These are phyloP conservation scores for Loxodonta africana DNA, from an alignment of 2,113 vertebrate genomes.

Conservation along the genomic window DNA sequence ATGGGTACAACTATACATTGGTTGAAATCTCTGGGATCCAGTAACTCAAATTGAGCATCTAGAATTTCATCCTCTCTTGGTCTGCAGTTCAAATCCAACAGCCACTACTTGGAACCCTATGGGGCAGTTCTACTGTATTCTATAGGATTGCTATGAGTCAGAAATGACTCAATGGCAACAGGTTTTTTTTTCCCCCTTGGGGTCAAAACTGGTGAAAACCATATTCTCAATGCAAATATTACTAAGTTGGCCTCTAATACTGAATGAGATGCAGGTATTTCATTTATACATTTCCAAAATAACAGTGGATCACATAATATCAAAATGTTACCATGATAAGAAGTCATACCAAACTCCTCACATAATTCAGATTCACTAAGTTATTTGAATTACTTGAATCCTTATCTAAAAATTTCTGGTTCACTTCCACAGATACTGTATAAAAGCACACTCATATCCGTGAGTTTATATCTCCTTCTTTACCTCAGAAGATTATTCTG, in stretches of 20 bases:
- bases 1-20: not conserved
- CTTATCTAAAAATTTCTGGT: not conserved
- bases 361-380: not conserved
- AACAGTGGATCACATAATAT: not conserved
- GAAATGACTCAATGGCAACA: too few species aligned
- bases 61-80: not conserved
- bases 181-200: not conserved
- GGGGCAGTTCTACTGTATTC: too few species aligned
- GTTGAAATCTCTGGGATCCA: not conserved
- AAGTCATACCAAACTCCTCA: not conserved
- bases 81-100: too few species aligned
- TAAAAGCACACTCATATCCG: not conserved
- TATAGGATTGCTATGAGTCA: too few species aligned
- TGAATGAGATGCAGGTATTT: not conserved
- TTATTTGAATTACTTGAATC: not conserved
- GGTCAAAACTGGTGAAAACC: not conserved
- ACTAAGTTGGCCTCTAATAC: not conserved
- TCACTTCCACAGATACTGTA: not conserved
- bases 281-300: not conserved
- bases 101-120: too few species aligned
- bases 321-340: not conserved
- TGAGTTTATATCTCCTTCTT: conserved; percentile 18
- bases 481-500: not conserved
- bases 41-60: not conserved
- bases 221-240: not conserved